Conservation (phyloP, 2,888 invertebrate genomes). For the Apamea monoglypha region DNA sequence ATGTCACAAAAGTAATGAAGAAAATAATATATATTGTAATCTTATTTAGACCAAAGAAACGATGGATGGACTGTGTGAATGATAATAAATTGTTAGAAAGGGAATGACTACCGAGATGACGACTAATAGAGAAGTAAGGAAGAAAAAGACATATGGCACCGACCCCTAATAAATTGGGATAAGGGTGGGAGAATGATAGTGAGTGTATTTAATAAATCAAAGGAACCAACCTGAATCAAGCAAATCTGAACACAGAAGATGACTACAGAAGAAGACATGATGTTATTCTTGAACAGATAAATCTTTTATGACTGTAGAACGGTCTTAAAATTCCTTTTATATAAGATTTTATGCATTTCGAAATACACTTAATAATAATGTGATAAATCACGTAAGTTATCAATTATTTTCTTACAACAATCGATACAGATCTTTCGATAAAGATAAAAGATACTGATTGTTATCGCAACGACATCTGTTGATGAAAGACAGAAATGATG, state of each 20-base stretch:
- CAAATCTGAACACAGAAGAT: conserved; percentile 48
- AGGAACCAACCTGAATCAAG: conserved; percentile 49
- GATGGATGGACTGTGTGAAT: neutral
- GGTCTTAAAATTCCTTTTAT: conserved; percentile 30
- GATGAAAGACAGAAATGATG: neutral
- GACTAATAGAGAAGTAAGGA: neutral
- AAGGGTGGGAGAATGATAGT: neutral
- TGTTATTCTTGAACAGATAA: neutral
- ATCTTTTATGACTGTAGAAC: conserved; percentile 17
- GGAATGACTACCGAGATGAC: neutral
- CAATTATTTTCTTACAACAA: conserved; percentile 8
- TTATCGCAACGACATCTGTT: conserved; percentile 16
- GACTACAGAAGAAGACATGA: conserved; percentile 24
- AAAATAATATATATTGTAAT: neutral
- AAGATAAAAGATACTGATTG: conserved; percentile 4
- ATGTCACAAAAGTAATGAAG: neutral
- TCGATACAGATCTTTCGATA: conserved; percentile 17
- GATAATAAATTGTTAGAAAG: neutral
- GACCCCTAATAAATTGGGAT: neutral
- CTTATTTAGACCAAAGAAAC: neutral
- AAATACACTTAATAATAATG: neutral
- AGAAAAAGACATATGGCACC: neutral
- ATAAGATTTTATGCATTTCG: conserved; percentile 11
- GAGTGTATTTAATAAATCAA: neutral
- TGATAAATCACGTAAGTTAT: conserved; percentile 11